Percentiles rank a stretch among this genome's conserved stretches.
Evolutionary conservation across 2,113 vertebrate species (phyloP).

Genomic region (Scortum barcoo): DNA sequence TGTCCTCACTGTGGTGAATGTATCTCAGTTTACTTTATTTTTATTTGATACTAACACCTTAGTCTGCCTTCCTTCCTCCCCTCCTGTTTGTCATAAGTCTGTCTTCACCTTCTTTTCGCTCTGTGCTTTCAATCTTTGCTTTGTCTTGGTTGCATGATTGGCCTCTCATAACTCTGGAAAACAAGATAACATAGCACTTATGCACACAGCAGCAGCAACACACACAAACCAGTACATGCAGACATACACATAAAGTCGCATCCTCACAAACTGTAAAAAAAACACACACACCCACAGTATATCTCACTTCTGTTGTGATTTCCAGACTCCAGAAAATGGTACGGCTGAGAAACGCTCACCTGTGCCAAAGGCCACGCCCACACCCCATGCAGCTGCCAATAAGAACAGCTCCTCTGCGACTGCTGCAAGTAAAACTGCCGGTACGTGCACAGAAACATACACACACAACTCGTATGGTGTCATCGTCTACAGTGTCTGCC

Average conservation of each 20-base stretch:
- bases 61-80: neutral
- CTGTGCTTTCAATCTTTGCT: neutral
- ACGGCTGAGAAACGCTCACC: slow-evolving; percentile 83
- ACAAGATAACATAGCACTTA: neutral
- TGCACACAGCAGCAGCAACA: neutral
- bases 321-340: slow-evolving; percentile 77
- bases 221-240: neutral
- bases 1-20: neutral
- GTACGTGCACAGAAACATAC: slow-evolving; percentile 50
- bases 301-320: slow-evolving; percentile 18
- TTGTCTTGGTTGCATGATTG: neutral
- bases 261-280: slow-evolving; percentile 6
- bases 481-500: neutral
- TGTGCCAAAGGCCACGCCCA: slow-evolving; percentile 81
- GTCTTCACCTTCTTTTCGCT: neutral
- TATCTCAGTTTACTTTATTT: neutral
- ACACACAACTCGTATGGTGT: slow-evolving; percentile 1
- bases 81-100: neutral
- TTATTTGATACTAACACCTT: slow-evolving; percentile 15
- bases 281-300: slow-evolving; percentile 12
- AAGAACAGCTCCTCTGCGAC: slow-evolving; percentile 78
- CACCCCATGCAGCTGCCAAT: slow-evolving; percentile 66
- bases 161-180: neutral
- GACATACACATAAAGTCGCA: neutral
- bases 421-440: slow-evolving; percentile 69